Conservation (phyloP, 2,113 vertebrate genomes). For the Scalopus aquaticus region DNA sequence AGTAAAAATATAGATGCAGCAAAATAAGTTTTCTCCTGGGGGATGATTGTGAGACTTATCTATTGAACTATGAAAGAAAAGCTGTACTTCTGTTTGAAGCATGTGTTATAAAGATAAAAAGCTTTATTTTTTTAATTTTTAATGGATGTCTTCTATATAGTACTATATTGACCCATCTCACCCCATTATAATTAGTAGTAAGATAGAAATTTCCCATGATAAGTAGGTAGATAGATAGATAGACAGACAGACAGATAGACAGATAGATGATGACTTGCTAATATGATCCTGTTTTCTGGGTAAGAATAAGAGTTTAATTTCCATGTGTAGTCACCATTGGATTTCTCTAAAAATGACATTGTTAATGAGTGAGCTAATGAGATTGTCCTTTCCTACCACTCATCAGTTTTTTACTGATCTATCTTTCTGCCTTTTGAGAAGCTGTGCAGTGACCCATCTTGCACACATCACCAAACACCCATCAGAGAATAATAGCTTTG, state of each 20-base stretch:
- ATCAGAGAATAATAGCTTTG: constrained; percentile 59
- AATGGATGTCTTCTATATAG: constrained; percentile 42
- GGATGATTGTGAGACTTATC: background rate
- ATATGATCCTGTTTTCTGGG: background rate
- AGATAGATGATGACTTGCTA: constrained; percentile 3
- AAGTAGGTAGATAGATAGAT: too few species aligned
- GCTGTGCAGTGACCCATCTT: constrained; percentile 30
- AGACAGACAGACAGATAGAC: too few species aligned
- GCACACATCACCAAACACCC: constrained; percentile 63
- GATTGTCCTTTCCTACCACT: constrained; percentile 42
- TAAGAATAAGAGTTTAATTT: constrained; percentile 42
- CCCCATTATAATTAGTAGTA: background rate
- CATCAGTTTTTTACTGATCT: constrained; percentile 37
- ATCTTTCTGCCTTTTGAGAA: constrained; percentile 37
- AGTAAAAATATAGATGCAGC: too few species aligned
- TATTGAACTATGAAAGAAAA: constrained; percentile 21
- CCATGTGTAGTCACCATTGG: background rate
- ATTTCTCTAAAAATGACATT: constrained; percentile 54
- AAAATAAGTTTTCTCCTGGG: constrained; percentile 42
- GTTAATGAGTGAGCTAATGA: constrained; percentile 57
- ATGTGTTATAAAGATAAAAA: constrained; percentile 3
- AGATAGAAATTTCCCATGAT: background rate
- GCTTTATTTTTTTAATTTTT: background rate
- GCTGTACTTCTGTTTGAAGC: background rate
- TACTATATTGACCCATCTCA: background rate